A percentile compares a stretch with the other conserved stretches of the same genome.
phyloP scores from a whole-genome alignment of 2,888 invertebrate species.

The Rhingia rostrata region DNA sequence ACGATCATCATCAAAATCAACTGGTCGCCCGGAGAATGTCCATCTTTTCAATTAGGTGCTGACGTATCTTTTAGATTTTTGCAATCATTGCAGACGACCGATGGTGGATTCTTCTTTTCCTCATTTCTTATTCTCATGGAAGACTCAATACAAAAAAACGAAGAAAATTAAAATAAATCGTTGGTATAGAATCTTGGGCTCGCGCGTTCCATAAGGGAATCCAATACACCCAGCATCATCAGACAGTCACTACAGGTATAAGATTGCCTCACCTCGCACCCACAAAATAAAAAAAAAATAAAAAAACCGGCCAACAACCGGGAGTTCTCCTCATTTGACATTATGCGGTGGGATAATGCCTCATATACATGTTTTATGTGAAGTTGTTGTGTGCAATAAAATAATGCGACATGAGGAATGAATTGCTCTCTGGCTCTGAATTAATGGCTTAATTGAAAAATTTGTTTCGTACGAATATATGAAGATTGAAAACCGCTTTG shows the following conservation, averaged over 20 bases:
- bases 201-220: slow-evolving; percentile 14
- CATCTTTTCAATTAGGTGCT: slow-evolving; percentile 72
- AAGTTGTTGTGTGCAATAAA: slow-evolving; percentile 78
- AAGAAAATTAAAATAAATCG: slow-evolving; percentile 62
- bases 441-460: slow-evolving; percentile 83
- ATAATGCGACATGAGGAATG: slow-evolving; percentile 81
- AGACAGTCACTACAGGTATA: slow-evolving; percentile 45
- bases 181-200: slow-evolving; percentile 16
- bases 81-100: slow-evolving; percentile 28
- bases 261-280: slow-evolving; percentile 46
- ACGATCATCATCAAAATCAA: slow-evolving; percentile 73
- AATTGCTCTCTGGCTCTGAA: slow-evolving; percentile 77
- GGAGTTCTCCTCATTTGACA: slow-evolving; percentile 73
- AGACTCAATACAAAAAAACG: slow-evolving; percentile 13
- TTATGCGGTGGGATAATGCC: slow-evolving; percentile 72
- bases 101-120: slow-evolving; percentile 20
- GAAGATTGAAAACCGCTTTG: no score
- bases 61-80: slow-evolving; percentile 56
- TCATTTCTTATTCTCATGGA: slow-evolving; percentile 48
- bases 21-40: slow-evolving; percentile 64
- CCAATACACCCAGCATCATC: slow-evolving; percentile 24
- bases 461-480: slow-evolving; percentile 79
- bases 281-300: slow-evolving; percentile 47
- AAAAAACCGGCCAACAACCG: slow-evolving; percentile 41
- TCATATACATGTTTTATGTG: slow-evolving; percentile 74